These are phyloP conservation scores for Cheirogaleus medius DNA, from an alignment of 2,113 vertebrate species.

Conservation along the genomic window DNA sequence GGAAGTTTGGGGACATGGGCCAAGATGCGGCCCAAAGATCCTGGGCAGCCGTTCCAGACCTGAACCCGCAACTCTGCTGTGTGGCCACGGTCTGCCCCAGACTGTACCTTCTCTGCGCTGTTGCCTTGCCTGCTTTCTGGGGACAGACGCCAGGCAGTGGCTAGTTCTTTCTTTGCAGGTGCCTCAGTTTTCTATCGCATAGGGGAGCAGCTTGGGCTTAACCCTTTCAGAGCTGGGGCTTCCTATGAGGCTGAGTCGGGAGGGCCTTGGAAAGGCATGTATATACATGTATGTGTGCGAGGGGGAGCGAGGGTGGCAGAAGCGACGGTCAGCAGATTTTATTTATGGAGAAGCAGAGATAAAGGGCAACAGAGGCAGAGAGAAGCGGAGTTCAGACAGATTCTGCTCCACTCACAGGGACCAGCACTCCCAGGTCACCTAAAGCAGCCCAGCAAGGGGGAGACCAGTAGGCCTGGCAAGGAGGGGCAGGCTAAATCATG, in stretches of 20 bases:
- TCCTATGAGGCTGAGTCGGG: not conserved
- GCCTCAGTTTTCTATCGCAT: not conserved
- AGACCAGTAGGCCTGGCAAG: not conserved
- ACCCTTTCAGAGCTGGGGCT: not conserved
- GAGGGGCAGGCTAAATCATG: not conserved
- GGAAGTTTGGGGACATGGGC: conserved; percentile 22
- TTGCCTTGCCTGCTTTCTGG: not conserved
- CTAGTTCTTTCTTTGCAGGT: not conserved
- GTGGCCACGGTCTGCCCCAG: not conserved
- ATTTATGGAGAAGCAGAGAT: not conserved
- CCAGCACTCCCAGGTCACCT: not conserved
- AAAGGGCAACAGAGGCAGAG: not conserved
- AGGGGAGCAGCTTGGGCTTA: not conserved
- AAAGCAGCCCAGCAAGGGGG: not conserved
- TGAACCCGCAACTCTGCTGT: not conserved
- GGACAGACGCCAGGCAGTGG: not conserved
- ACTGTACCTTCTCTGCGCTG: not conserved
- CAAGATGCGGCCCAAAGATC: not conserved
- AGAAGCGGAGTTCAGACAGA: not conserved
- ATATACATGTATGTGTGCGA: not conserved
- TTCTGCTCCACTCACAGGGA: not conserved
- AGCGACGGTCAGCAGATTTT: not conserved
- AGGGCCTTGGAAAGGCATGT: not conserved
- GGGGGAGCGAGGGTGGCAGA: not conserved
- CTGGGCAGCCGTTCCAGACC: not conserved